Conservation (phyloP, 2,113 vertebrate species). For the Mesocricetus auratus region DNA sequence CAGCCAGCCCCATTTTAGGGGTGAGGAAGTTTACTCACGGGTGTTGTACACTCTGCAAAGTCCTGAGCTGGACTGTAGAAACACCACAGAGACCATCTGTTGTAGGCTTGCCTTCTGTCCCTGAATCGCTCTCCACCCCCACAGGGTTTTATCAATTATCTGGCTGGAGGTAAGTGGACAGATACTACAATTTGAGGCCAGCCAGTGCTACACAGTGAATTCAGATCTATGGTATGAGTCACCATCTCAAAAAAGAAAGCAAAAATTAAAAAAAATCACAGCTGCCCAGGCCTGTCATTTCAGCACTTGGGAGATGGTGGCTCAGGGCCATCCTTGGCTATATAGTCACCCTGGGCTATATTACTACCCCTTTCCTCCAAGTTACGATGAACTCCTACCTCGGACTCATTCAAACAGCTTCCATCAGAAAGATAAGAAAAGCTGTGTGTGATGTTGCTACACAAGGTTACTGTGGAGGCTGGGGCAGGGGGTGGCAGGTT, state of each 20-base stretch:
- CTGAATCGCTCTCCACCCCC: background rate
- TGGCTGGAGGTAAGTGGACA: background rate
- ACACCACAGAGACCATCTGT: background rate
- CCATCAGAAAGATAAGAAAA: background rate
- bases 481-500: background rate
- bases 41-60: background rate
- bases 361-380: background rate
- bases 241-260: background rate
- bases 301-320: background rate
- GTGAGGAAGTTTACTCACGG: background rate
- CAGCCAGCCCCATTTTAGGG: background rate
- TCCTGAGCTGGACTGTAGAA: background rate
- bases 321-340: background rate
- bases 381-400: background rate
- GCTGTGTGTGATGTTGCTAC: background rate
- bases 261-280: background rate
- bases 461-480: background rate
- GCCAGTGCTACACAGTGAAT: background rate
- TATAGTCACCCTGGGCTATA: background rate
- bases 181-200: background rate
- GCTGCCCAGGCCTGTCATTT: background rate
- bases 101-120: slow-evolving; percentile 7
- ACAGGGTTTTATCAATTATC: background rate
- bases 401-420: background rate
- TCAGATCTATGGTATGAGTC: background rate